Evolutionary conservation across 2,888 invertebrate species (phyloP).

Genomic region (Calliopum simillimum): DNA sequence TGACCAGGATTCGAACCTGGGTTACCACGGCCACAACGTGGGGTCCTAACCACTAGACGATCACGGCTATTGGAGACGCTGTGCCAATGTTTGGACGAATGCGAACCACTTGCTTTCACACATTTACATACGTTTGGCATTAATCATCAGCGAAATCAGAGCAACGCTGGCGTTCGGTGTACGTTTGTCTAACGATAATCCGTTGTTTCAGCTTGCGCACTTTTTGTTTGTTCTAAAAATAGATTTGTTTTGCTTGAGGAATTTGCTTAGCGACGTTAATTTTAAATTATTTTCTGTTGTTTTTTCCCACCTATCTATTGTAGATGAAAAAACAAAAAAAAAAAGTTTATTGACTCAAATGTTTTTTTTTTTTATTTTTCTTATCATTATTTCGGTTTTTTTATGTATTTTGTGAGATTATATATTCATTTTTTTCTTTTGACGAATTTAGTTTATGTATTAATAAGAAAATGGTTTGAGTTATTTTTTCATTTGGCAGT

Average conservation of each 20-base stretch:
- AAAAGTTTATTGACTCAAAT: too few species aligned
- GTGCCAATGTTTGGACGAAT: rapidly evolving
- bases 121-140: neutral
- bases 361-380: neutral
- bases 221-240: too few species aligned
- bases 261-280: too few species aligned
- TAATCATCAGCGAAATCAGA: neutral
- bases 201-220: too few species aligned
- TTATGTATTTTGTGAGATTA: too few species aligned
- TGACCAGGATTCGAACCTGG: constrained; percentile 67
- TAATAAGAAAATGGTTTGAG: too few species aligned
- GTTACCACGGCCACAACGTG: constrained; percentile 67
- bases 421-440: too few species aligned
- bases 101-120: neutral
- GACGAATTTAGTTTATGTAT: too few species aligned
- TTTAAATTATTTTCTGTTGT: too few species aligned
- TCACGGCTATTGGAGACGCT: constrained; percentile 59
- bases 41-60: constrained; percentile 67
- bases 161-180: neutral
- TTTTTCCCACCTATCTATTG: too few species aligned
- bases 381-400: neutral
- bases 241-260: too few species aligned
- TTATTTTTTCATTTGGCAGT: constrained; percentile 22
- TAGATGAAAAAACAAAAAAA: too few species aligned
- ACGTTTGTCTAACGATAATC: neutral